These are phyloP conservation scores for Drosophila anceps DNA, from an alignment of 2,888 invertebrate species.

Conservation along the genomic window DNA sequence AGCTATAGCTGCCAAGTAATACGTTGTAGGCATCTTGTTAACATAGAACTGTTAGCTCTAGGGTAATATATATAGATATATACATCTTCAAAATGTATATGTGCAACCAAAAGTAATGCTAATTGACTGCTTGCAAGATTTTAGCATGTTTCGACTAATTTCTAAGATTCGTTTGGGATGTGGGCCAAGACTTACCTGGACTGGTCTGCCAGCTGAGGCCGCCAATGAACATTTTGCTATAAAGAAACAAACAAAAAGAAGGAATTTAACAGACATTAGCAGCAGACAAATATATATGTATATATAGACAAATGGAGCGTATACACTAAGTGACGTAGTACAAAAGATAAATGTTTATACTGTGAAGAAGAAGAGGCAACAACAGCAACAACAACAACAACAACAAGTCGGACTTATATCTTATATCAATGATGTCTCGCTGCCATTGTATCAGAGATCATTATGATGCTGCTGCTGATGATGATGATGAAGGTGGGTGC, in stretches of 20 bases:
- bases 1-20: background rate
- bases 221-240: constrained; percentile 99
- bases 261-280: constrained; percentile 53
- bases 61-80: background rate
- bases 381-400: constrained; percentile 27
- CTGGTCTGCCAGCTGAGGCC: constrained; percentile 99
- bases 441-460: constrained; percentile 47
- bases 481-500: constrained; percentile 44
- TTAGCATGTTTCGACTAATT: constrained; percentile 60
- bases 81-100: too few species aligned
- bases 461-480: constrained; percentile 14
- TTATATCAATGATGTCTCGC: constrained; percentile 54
- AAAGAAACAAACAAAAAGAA: constrained; percentile 84
- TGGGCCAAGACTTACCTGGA: constrained; percentile 92
- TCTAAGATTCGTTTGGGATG: constrained; percentile 19
- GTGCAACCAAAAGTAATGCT: constrained; percentile 51
- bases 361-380: constrained; percentile 24
- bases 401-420: constrained; percentile 46
- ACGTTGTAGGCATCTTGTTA: constrained; percentile 42
- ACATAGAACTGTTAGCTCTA: constrained; percentile 42
- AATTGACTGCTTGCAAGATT: constrained; percentile 42
- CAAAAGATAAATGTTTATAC: constrained; percentile 47
- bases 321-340: constrained; percentile 19
- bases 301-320: constrained; percentile 18
- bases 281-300: constrained; percentile 12